Conservation (phyloP, 2,888 invertebrate genomes). For the Plebejus anna region DNA sequence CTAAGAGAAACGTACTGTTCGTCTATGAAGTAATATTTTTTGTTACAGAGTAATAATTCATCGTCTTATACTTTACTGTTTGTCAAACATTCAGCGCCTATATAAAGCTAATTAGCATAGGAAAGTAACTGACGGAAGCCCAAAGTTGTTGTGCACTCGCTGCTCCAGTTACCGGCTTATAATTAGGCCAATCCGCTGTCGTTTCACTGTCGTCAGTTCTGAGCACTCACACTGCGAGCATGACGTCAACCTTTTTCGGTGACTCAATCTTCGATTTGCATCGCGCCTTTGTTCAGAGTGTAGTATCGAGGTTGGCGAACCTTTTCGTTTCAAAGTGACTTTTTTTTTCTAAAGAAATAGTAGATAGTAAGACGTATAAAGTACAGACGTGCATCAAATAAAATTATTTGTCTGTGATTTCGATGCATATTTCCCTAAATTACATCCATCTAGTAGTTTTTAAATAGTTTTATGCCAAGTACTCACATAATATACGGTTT, state of each 20-base stretch:
- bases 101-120: not conserved
- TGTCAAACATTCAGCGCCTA: not conserved
- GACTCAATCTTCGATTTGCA: conserved; percentile 1
- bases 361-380: too few species aligned
- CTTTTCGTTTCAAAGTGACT: not conserved
- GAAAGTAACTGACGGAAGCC: not conserved
- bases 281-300: not conserved
- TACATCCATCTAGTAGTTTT: too few species aligned
- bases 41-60: not conserved
- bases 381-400: too few species aligned
- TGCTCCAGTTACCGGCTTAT: conserved; percentile 4
- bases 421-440: too few species aligned
- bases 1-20: too few species aligned
- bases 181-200: conserved; percentile 19
- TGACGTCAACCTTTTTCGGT: conserved; percentile 7
- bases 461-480: too few species aligned
- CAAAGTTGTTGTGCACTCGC: not conserved
- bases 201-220: not conserved
- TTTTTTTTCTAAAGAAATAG: not conserved
- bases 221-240: not conserved
- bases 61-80: not conserved
- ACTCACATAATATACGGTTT: too few species aligned
- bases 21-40: too few species aligned
- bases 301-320: not conserved
- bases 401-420: too few species aligned